Percentiles rank a stretch among this genome's conserved stretches.
Evolutionary conservation across 1,140 invertebrate genomes (phyloP).

Genomic region (Eriosoma lanigerum): DNA sequence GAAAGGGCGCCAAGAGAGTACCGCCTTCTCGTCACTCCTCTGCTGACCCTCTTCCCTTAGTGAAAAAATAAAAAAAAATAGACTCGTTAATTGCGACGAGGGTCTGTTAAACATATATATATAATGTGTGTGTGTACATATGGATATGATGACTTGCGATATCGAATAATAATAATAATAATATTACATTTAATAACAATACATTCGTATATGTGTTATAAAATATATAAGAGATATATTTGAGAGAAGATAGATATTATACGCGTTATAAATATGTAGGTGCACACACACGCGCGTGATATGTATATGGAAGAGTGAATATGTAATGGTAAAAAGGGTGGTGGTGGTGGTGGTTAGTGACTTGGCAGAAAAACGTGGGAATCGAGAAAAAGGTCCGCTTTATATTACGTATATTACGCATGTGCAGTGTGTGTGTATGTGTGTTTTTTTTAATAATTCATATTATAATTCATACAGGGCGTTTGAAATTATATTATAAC

Average conservation of each 20-base stretch:
- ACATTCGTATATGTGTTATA: not conserved
- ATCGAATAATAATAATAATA: not conserved
- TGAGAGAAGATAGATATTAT: slow-evolving; percentile 24
- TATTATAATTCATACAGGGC: too few relatives aligned
- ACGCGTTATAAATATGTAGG: slow-evolving; percentile 1
- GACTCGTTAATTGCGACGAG: slow-evolving; percentile 48
- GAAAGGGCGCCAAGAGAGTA: slow-evolving; percentile 38
- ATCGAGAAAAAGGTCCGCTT: slow-evolving; percentile 27
- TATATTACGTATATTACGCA: too few relatives aligned
- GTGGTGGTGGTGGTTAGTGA: slow-evolving; percentile 11
- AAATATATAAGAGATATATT: not conserved
- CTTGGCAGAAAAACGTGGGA: slow-evolving; percentile 51
- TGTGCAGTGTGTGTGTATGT: too few relatives aligned
- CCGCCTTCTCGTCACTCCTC: not conserved
- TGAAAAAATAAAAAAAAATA: slow-evolving; percentile 46
- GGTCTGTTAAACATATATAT: not conserved
- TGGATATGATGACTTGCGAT: slow-evolving; percentile 44
- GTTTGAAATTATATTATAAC: too few relatives aligned
- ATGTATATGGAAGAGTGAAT: slow-evolving; percentile 27
- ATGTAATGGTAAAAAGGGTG: not conserved
- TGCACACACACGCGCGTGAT: not conserved
- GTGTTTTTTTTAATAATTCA: slow-evolving; percentile 25
- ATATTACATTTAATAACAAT: too few relatives aligned
- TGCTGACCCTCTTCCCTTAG: too few relatives aligned
- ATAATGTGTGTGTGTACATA: not conserved